Evolutionary conservation across 2,113 vertebrate species (phyloP), one percentile per base, ranked within the genome.

Genomic region (Lepisosteus oculatus): DNA sequence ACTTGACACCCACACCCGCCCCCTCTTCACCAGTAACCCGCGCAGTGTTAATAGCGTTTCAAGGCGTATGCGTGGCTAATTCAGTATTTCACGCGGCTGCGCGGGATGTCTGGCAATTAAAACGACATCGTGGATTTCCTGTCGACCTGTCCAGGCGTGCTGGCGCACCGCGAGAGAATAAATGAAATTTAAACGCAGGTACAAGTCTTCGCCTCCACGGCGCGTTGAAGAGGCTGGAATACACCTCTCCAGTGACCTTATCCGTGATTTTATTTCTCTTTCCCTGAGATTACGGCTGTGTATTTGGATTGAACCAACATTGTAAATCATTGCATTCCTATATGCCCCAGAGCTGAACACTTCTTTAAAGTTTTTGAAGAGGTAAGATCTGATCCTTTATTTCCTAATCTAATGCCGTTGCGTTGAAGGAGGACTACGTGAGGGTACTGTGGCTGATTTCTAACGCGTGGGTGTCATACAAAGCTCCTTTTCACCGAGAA

Each of bases 21-120:
- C 75, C 9, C 13, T 51, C 54, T n/a, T 67, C 55, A n/a, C 56
- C 29, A 55, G 64, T 70, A 70, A 65, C 6, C 45, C 69, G 59
- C 45, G 42, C 29, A 56, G 17, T 54, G 56, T 66, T n/a, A 57
- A 44, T 66, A 54, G 55, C 29, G 42, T 8, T 69, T 73, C 41
- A 65, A 43, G 29, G 29, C 29, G 29, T 29, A 29, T 29, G 29
- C 29, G 29, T 29, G 29, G 29, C 29, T 29, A 29, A 29, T 29
- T 29, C 29, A 1, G 29, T 29, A 29, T 29, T 29, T 29, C 64
- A 17, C 51, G 54, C 51, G 68, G 51, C 71, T 64, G 70, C 55
- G 57, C 64, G 43, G 64, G 64, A 72, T 72, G 41, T 56, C 64
- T 41, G 47, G 43, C 63, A 43, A 45, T 66, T 66, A 5, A 44